Base-by-base conservation (phyloP, 1,140 invertebrate genomes). In the Mamestra configurata region DNA sequence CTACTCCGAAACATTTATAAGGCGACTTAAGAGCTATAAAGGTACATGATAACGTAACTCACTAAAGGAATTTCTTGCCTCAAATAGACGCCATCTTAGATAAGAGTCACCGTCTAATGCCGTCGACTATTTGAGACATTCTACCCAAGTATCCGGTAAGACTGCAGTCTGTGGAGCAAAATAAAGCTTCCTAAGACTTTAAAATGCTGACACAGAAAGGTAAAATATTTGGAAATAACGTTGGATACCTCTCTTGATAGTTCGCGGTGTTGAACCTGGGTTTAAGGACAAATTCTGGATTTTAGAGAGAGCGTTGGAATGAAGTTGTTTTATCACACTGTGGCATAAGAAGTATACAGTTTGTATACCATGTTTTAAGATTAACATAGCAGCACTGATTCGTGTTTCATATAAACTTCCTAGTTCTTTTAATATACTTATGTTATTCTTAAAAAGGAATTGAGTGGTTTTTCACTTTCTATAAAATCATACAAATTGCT, bases 141-240 rank as follows among this genome's bases (percentile, higher is more conserved):
- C 20, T 46, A 11, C 4, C 64, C 13, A 4, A 27, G 37, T 24
- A 70, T 46, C 40, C 6, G 22, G 66, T 70, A 70, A 70, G 20
- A 70, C 20, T 70, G 66, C 61, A 66, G 40, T 61, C 15, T 61
- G 31, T 46, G 37, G 40, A 70, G 22, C 40, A 18, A 43, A 46
- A 49, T 70, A 49, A 70, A 70, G 20, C 40, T 43, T 46, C 8
- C 20, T 13, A 10, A 66, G 18, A 66, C 61, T 66, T 66, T 66
- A 43, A 40, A 43, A 66, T 20, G 61, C 61, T 66, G 61, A 20
- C 61, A 40, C 18, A 66, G n/a, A 40, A 66, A 66, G 61, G 61
- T 66, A 70, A 70, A 70, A 70, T 70, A 49, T 46, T 70, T 70
- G 40, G 22, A 11, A 46, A 46, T 70, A 66, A 43, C 61, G 61